Conservation (phyloP, 2,797 vertebrate genomes). For the Nyctibius grandis region DNA sequence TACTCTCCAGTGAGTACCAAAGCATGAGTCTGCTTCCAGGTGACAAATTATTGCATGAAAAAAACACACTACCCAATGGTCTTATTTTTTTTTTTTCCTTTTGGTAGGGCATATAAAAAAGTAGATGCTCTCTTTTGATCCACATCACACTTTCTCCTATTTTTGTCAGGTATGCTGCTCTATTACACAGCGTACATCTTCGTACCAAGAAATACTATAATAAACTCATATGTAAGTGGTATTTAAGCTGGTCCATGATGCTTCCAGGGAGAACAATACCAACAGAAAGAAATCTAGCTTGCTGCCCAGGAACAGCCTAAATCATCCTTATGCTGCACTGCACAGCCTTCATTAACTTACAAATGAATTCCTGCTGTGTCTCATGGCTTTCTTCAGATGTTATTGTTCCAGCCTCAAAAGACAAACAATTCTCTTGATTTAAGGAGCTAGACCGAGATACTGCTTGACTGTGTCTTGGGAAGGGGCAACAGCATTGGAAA, state of each 20-base stretch:
- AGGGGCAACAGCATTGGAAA: background rate
- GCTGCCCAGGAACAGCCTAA: background rate
- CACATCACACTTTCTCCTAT: background rate
- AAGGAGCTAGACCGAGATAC: background rate
- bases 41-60: background rate
- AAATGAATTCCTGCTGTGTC: slow-evolving; percentile 10
- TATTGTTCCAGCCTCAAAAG: slow-evolving; percentile 7
- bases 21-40: background rate
- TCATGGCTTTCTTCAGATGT: background rate
- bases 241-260: background rate
- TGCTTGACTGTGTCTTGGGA: slow-evolving; percentile 5
- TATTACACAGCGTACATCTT: background rate
- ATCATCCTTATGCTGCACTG: background rate
- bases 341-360: slow-evolving; percentile 23
- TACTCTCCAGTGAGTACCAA: background rate
- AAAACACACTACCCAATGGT: background rate
- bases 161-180: background rate
- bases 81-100: background rate
- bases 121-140: background rate
- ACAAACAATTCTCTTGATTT: slow-evolving; percentile 25
- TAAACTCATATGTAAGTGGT: background rate
- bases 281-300: background rate
- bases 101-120: background rate
- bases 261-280: background rate
- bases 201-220: background rate